Evolutionary conservation across 2,888 invertebrate genomes (phyloP), one percentile per base, ranked within the genome.

Genomic region (Pollenia amentaria): DNA sequence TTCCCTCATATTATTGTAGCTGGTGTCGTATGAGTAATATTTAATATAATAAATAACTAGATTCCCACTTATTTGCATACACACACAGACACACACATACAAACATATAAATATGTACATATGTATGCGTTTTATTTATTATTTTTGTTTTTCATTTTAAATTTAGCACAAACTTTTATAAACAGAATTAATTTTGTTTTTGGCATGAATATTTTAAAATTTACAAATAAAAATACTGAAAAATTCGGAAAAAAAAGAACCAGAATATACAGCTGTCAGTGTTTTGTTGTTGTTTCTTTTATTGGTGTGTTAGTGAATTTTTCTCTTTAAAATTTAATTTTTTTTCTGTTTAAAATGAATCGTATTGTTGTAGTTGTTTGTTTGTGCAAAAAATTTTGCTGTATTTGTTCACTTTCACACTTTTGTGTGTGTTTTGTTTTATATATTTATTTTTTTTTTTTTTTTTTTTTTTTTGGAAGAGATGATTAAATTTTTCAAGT

Each of bases 81-180:
- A 69, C 38, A 51, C 12, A 14, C 3, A 73, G 3, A 8, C n/a
- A n/a, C 51, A 62, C 14, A 55, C 29, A 3, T 38, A 75, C 11
- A 29, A 38, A 55, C 7, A 29, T 21, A 12, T 21, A 21, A 16
- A 14, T 10, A 3, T 48, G 16, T 57, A 55, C 12, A 42, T 51
- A 42, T 65, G 12, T 0, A 11, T 53, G 7, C 29, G 6, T 48
- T 69, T 76, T 69, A 67, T 72, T 60, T 48, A 48, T 57, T 14
- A 57, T 48, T 80, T 80, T 75, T 46, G 48, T 40, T 69, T 79
- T 75, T 67, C 77, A 62, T 46, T 85, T 85, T 78, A 81, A 73
- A 85, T 85, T 77, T 85, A 85, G 81, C 77, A 81, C 77, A 85
- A 77, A 85, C 40, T 81, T 67, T 85, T 81, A 77, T 67, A 77